Conservation (phyloP, 1,140 invertebrate genomes). For the Drosophila pectinifera region DNA sequence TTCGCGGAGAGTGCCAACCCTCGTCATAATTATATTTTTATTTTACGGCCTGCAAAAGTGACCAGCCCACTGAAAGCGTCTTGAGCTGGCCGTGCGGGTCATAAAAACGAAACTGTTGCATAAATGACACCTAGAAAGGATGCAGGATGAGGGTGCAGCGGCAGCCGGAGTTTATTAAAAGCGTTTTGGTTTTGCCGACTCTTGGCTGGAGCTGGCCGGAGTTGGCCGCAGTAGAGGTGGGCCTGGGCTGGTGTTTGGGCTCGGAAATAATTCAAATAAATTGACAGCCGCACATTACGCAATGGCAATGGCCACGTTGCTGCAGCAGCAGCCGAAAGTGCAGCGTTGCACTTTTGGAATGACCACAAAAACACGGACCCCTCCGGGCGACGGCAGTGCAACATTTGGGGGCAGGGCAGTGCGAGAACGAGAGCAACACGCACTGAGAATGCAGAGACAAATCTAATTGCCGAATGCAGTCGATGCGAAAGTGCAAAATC, state of each 20-base stretch:
- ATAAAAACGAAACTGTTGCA: constrained; percentile 81
- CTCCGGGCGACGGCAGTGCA: constrained; percentile 4
- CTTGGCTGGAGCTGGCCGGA: not conserved
- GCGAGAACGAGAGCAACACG: constrained; percentile 36
- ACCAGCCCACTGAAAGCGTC: constrained; percentile 68
- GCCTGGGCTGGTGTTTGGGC: constrained; percentile 31
- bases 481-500: constrained; percentile 85
- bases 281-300: constrained; percentile 81
- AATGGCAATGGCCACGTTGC: constrained; percentile 69
- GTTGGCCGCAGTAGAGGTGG: constrained; percentile 12
- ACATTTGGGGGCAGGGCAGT: not conserved
- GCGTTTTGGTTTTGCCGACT: constrained; percentile 59
- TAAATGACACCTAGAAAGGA: constrained; percentile 75
- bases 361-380: constrained; percentile 66
- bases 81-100: constrained; percentile 37
- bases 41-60: constrained; percentile 80
- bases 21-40: constrained; percentile 81
- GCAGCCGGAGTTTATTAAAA: constrained; percentile 63
- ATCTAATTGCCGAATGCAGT: constrained; percentile 85
- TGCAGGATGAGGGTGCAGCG: constrained; percentile 7
- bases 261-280: constrained; percentile 80
- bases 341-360: constrained; percentile 72
- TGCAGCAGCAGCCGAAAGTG: constrained; percentile 44
- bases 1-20: constrained; percentile 33
- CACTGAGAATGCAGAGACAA: constrained; percentile 63